Conservation (phyloP, 2,113 vertebrate species). For the Apeltes quadracus region DNA sequence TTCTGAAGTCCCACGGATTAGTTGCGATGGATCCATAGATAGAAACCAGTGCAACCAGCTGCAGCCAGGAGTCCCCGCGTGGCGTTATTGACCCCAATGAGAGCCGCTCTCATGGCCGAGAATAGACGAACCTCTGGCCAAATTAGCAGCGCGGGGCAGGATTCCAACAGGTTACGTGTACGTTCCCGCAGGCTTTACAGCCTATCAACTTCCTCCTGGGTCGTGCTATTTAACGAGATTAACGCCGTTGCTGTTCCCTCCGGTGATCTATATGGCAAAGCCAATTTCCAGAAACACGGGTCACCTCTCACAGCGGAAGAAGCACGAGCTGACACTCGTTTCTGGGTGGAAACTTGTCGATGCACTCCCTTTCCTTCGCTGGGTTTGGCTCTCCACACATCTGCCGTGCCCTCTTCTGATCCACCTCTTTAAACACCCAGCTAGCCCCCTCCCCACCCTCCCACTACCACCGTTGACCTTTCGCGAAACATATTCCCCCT, state of each 20-base stretch:
- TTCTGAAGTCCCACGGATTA: background rate
- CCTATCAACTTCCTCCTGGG: conserved; percentile 35
- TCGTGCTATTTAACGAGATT: conserved; percentile 49
- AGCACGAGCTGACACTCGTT: background rate
- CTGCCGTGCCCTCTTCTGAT: background rate
- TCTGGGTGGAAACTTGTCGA: conserved; percentile 6
- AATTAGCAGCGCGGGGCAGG: conserved; percentile 20
- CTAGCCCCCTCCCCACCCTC: no score
- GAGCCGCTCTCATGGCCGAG: conserved; percentile 34
- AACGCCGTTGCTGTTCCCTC: conserved; percentile 33
- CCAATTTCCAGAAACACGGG: background rate
- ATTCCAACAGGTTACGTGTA: conserved; percentile 35
- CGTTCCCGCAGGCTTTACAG: conserved; percentile 27
- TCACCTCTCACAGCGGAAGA: background rate
- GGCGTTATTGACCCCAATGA: conserved; percentile 47
- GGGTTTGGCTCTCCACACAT: background rate
- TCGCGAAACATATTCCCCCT: conserved; percentile 15
- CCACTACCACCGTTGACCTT: background rate
- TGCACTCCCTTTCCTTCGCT: background rate
- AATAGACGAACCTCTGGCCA: conserved; percentile 31
- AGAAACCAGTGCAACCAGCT: conserved; percentile 11
- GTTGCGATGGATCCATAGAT: conserved; percentile 4
- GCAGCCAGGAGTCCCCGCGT: conserved; percentile 49
- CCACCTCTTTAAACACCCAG: background rate
- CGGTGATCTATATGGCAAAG: background rate